phyloP scores from a whole-genome alignment of 30 jellyfish, hydroid and myxozoan genomes.

The Hydra vulgaris region DNA sequence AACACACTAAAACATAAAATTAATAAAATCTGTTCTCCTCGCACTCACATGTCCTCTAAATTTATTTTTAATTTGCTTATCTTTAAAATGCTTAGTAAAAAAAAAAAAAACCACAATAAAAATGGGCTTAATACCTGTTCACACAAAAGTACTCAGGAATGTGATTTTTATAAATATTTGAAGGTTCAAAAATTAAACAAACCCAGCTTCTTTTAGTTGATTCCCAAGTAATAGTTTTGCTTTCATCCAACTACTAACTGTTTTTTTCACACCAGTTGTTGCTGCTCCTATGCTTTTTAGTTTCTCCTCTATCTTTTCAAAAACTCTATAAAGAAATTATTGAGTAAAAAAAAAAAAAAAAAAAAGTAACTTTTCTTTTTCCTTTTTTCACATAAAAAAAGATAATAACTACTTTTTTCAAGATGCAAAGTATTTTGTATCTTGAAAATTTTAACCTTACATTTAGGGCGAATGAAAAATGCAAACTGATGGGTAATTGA shows the following conservation, averaged over 20 bases:
- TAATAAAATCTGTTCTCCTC: not conserved
- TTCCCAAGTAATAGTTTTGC: conserved; percentile 70
- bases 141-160: too few species aligned
- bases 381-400: too few species aligned
- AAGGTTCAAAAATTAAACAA: conserved; percentile 4
- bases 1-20: not conserved
- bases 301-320: conserved; percentile 78
- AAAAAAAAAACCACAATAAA: too few species aligned
- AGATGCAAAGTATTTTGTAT: too few species aligned
- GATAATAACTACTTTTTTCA: not conserved
- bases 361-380: not conserved
- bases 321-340: conserved; percentile 39
- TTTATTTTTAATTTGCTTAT: too few species aligned
- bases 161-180: too few species aligned
- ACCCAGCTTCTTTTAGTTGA: conserved; percentile 84
- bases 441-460: too few species aligned
- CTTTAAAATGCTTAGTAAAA: too few species aligned
- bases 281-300: conserved; percentile 50
- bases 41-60: too few species aligned
- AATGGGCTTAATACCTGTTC: too few species aligned
- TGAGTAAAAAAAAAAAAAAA: not conserved
- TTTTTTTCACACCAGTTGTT: conserved; percentile 59
- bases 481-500: too few species aligned
- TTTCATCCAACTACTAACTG: conserved; percentile 75
- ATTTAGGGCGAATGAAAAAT: too few species aligned